Percentiles rank a stretch among this genome's conserved stretches.
These are phyloP conservation scores for Timandra comae DNA, from an alignment of 2,888 invertebrate species.

Conservation along the genomic window DNA sequence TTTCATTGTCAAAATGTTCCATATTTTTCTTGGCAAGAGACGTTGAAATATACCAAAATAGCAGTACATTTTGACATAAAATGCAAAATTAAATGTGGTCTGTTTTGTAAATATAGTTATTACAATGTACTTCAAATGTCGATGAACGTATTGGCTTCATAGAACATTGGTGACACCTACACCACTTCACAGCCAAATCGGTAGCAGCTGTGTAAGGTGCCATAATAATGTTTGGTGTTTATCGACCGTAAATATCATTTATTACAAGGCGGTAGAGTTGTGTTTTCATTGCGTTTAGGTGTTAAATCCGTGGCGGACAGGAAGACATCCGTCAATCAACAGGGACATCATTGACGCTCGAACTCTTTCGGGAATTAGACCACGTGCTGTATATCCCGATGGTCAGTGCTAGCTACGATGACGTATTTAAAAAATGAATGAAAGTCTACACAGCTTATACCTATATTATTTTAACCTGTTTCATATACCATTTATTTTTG, in stretches of 20 bases:
- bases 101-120: slow-evolving; percentile 1
- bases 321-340: slow-evolving; percentile 64
- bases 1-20: too few relatives aligned
- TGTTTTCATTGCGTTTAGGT: slow-evolving; percentile 17
- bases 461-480: too few relatives aligned
- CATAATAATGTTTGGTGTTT: slow-evolving; percentile 23
- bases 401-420: slow-evolving; percentile 29
- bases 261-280: slow-evolving; percentile 29
- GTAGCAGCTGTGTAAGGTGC: slow-evolving; percentile 38
- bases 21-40: too few relatives aligned
- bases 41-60: too few relatives aligned
- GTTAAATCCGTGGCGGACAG: slow-evolving; percentile 35
- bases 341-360: slow-evolving; percentile 44
- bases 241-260: slow-evolving; percentile 21
- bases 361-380: slow-evolving; percentile 48
- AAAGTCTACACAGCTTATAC: slow-evolving; percentile 4
- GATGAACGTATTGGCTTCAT: slow-evolving; percentile 47
- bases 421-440: slow-evolving; percentile 28
- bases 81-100: background rate
- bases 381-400: slow-evolving; percentile 35
- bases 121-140: slow-evolving; percentile 33
- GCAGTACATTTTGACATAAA: background rate
- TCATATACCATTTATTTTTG: too few relatives aligned
- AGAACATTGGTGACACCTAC: slow-evolving; percentile 34
- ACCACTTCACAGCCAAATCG: slow-evolving; percentile 43